Evolutionary conservation across 2,113 vertebrate species (phyloP).

Genomic region (Albula glossodonta): DNA sequence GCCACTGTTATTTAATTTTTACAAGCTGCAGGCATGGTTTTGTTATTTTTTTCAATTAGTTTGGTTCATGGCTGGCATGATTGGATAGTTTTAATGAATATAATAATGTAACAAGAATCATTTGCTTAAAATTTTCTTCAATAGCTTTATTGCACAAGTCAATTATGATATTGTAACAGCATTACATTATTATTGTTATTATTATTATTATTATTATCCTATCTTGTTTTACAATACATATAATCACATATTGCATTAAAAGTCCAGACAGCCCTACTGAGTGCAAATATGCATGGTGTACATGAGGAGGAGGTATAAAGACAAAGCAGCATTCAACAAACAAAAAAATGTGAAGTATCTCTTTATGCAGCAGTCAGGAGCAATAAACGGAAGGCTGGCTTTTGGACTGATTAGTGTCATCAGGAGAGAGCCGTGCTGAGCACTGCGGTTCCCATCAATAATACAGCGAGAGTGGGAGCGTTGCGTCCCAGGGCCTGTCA

Average conservation of each 20-base stretch:
- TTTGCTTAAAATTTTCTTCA: not conserved
- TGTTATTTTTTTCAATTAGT: not conserved
- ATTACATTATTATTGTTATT: no score
- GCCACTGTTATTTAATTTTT: not conserved
- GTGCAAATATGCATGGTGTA: not conserved
- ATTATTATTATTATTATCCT: no score
- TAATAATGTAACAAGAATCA: not conserved
- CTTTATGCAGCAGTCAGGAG: conserved; percentile 1
- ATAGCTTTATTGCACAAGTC: no score
- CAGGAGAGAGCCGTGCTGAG: not conserved
- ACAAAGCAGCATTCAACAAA: not conserved
- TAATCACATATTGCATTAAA: no score
- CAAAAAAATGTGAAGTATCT: not conserved
- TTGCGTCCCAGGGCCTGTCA: conserved; percentile 3
- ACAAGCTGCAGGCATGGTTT: conserved; percentile 1
- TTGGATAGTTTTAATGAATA: not conserved
- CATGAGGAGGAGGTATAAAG: not conserved
- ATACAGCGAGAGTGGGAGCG: not conserved
- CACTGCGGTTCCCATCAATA: conserved; percentile 12
- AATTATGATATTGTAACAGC: no score
- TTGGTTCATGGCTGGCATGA: not conserved
- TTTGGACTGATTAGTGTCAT: conserved; percentile 32
- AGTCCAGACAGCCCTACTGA: no score
- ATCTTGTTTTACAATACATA: no score
- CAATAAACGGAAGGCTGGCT: conserved; percentile 11